phyloP scores from a whole-genome alignment of 2,113 vertebrate species.

The Synodontis membranacea region DNA sequence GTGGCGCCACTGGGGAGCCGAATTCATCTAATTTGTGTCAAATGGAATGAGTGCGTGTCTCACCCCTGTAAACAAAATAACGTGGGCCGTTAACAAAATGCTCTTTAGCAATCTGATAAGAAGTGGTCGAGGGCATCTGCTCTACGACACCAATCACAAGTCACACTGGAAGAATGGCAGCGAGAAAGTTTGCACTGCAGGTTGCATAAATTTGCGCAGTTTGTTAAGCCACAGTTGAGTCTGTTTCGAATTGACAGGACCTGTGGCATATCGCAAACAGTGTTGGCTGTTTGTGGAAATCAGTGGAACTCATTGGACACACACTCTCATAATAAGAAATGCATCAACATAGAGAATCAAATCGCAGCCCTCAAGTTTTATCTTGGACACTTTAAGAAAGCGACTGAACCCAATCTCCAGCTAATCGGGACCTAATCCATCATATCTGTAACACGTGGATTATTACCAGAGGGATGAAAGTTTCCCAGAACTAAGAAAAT shows the following conservation, averaged over 20 bases:
- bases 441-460: background rate
- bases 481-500: background rate
- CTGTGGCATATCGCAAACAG: background rate
- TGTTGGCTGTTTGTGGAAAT: background rate
- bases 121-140: background rate
- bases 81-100: background rate
- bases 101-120: background rate
- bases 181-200: background rate
- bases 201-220: background rate
- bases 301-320: background rate
- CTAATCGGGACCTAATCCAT: background rate
- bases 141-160: background rate
- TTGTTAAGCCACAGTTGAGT: background rate
- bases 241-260: background rate
- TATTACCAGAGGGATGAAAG: background rate
- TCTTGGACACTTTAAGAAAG: background rate
- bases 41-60: background rate
- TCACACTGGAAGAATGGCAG: background rate
- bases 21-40: background rate
- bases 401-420: background rate
- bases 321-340: background rate
- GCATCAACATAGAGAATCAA: no score
- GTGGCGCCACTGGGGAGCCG: background rate
- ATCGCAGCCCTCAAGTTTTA: background rate
- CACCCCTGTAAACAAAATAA: background rate